Evolutionary conservation across 2,797 vertebrate genomes (phyloP).

Genomic region (Dromococcyx pavoninus): DNA sequence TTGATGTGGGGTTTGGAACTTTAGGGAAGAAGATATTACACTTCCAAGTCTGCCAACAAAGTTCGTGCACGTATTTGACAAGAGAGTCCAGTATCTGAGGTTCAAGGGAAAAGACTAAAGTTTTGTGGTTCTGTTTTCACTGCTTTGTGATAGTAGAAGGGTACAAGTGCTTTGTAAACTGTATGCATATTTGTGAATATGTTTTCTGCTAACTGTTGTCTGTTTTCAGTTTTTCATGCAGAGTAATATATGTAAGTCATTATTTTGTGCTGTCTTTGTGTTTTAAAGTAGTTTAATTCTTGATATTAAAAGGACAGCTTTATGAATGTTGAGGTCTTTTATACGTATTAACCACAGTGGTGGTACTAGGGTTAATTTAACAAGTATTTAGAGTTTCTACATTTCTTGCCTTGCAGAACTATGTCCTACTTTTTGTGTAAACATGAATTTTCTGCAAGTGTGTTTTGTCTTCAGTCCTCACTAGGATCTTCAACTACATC

Average conservation of each 20-base stretch:
- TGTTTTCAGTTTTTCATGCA: neutral
- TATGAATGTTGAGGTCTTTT: neutral
- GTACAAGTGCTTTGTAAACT: neutral
- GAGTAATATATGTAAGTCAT: neutral
- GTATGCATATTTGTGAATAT: neutral
- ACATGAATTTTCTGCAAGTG: neutral
- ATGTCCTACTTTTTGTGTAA: neutral
- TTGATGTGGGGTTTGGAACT: neutral
- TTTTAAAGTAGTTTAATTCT: neutral
- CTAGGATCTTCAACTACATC: conserved; percentile 83
- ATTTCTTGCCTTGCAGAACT: neutral
- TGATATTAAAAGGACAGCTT: neutral
- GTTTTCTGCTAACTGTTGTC: neutral
- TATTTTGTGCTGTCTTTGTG: neutral
- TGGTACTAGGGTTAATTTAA: neutral
- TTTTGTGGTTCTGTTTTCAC: neutral
- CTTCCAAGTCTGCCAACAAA: neutral
- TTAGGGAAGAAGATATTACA: accelerated
- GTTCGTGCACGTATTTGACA: accelerated
- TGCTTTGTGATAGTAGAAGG: neutral
- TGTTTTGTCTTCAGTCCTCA: conserved; percentile 85
- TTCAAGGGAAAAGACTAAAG: neutral
- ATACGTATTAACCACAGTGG: neutral
- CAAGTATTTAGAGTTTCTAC: neutral
- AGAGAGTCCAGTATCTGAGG: neutral